These are phyloP conservation scores for Cardinalis cardinalis DNA, from an alignment of 2,113 vertebrate species.

Conservation along the genomic window DNA sequence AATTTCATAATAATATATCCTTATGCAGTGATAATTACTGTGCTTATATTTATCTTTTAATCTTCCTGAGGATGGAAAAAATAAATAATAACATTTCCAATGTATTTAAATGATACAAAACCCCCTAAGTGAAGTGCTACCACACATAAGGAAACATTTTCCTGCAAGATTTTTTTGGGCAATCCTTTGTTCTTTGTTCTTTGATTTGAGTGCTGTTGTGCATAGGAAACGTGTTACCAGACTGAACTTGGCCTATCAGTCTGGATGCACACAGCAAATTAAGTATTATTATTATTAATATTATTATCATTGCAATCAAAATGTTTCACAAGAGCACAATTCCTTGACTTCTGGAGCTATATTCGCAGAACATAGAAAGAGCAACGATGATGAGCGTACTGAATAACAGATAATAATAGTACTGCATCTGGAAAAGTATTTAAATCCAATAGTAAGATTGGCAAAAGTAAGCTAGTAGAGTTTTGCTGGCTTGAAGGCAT, in stretches of 20 bases:
- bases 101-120: not conserved
- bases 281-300: not conserved
- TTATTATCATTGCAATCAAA: not conserved
- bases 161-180: not conserved
- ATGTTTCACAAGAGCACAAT: not conserved
- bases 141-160: not conserved
- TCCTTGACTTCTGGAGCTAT: not conserved
- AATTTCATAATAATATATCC: not conserved
- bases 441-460: not conserved
- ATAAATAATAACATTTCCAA: not conserved
- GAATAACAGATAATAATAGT: not conserved
- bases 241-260: not conserved
- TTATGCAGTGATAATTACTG: not conserved
- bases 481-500: not conserved
- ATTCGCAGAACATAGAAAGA: not conserved
- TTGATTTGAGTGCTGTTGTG: not conserved
- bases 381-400: not conserved
- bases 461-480: not conserved
- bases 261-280: not conserved
- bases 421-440: not conserved
- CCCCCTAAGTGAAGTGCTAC: not conserved
- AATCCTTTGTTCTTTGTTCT: not conserved
- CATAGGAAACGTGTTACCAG: not conserved
- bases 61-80: rapidly evolving
- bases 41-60: not conserved